These are phyloP conservation scores for Petaurus breviceps DNA, from an alignment of 2,113 vertebrate genomes.

Conservation along the genomic window DNA sequence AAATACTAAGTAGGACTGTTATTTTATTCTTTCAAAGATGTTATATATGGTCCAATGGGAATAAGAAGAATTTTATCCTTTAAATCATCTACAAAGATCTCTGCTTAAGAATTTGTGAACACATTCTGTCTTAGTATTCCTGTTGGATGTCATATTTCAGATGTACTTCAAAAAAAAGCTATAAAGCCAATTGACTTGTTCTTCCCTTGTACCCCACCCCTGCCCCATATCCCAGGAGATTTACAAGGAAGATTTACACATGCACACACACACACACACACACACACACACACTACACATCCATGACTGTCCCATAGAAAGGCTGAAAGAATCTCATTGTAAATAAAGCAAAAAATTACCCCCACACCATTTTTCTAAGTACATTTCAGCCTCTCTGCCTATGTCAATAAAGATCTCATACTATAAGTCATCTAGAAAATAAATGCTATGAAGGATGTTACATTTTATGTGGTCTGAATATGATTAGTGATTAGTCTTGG, in stretches of 20 bases:
- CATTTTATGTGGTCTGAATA: conserved; percentile 77
- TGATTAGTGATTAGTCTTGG: conserved; percentile 83
- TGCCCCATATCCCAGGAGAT: background rate
- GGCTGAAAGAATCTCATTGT: conserved; percentile 65
- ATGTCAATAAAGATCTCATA: conserved; percentile 75
- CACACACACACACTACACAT: background rate
- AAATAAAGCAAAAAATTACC: conserved; percentile 68
- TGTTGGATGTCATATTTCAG: background rate
- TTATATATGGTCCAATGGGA: background rate
- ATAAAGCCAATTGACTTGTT: conserved; percentile 9
- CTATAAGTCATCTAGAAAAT: conserved; percentile 75
- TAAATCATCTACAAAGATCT: conserved; percentile 8
- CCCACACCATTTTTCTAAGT: conserved; percentile 64
- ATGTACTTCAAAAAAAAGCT: background rate
- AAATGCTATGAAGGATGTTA: conserved; percentile 77
- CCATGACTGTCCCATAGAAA: conserved; percentile 36
- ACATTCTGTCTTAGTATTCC: conserved; percentile 36
- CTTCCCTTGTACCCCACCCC: background rate
- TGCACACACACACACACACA: background rate
- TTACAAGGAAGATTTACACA: background rate
- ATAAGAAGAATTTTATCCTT: background rate
- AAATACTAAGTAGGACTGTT: conserved; percentile 15
- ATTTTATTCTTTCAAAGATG: background rate
- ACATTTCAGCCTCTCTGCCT: conserved; percentile 65
- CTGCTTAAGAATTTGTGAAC: conserved; percentile 22